Evolutionary conservation across 2,113 vertebrate genomes (phyloP).

Genomic region (Chamaetylas fuelleborni): DNA sequence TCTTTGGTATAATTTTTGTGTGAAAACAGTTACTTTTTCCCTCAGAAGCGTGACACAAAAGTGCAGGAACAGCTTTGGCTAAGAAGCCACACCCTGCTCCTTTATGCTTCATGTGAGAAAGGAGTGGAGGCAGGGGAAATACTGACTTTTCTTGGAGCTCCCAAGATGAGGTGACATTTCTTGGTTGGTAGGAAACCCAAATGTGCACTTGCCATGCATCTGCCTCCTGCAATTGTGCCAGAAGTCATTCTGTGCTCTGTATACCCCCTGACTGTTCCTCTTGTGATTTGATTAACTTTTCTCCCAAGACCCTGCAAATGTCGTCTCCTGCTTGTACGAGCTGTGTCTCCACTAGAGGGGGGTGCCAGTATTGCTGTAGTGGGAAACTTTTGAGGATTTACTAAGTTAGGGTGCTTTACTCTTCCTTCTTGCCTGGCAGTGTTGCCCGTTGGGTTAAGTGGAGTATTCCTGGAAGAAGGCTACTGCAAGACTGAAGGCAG

Average conservation of each 20-base stretch:
- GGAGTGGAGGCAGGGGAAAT: background rate
- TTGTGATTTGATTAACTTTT: background rate
- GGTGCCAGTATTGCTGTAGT: background rate
- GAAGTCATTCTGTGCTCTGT: fast-evolving
- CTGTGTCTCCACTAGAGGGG: slow-evolving; percentile 12
- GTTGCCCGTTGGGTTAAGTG: background rate
- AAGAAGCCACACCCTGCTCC: background rate
- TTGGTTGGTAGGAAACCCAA: fast-evolving
- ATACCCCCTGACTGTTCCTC: fast-evolving
- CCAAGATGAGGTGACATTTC: background rate
- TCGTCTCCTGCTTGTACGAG: background rate
- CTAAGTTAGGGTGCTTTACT: background rate
- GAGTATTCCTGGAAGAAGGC: background rate
- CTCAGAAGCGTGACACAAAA: background rate
- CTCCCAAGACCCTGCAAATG: background rate
- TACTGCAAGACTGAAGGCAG: background rate
- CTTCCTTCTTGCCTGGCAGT: background rate
- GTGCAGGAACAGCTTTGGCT: background rate
- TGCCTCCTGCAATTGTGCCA: background rate
- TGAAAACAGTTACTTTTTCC: background rate
- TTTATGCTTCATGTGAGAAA: fast-evolving
- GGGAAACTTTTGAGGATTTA: background rate
- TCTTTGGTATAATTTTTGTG: background rate
- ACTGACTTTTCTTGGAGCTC: background rate
- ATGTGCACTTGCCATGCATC: fast-evolving